These are phyloP conservation scores for Drosophila ercepeae DNA, from an alignment of 1,140 invertebrate species.

Conservation along the genomic window DNA sequence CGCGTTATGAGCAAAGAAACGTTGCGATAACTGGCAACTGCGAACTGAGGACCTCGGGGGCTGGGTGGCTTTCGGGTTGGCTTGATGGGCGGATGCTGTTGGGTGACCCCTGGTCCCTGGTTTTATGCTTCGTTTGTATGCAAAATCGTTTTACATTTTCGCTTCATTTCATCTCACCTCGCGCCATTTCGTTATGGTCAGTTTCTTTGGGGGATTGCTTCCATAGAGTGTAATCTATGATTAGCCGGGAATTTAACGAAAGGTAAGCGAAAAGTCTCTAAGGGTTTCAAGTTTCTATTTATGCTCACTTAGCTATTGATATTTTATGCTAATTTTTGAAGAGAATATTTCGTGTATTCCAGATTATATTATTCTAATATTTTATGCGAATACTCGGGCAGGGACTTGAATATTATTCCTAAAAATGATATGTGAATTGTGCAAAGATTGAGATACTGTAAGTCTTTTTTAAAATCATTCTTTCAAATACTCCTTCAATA, in stretches of 20 bases:
- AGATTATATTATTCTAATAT: not conserved
- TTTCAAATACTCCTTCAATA: no score
- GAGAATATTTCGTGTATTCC: constrained; percentile 1
- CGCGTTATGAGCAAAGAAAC: constrained; percentile 62
- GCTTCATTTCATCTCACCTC: constrained; percentile 46
- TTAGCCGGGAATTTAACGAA: constrained; percentile 41
- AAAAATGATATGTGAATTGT: not conserved
- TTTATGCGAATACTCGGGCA: not conserved
- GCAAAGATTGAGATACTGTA: not conserved
- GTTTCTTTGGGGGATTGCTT: constrained; percentile 41
- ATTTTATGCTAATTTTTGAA: constrained; percentile 36
- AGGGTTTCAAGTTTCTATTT: constrained; percentile 14
- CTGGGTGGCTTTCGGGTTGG: not conserved
- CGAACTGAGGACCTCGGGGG: constrained; percentile 15
- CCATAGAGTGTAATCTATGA: constrained; percentile 44
- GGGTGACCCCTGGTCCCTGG: constrained; percentile 25
- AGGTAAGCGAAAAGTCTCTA: constrained; percentile 26
- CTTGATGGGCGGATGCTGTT: not conserved
- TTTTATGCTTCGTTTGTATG: constrained; percentile 49
- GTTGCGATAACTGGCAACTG: constrained; percentile 47
- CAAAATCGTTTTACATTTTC: constrained; percentile 52
- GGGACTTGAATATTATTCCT: constrained; percentile 10
- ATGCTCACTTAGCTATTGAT: constrained; percentile 27
- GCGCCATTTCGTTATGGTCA: constrained; percentile 31
- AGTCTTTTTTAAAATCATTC: no score